Conservation (phyloP, 2,113 vertebrate genomes). For the Vanacampus margaritifer region DNA sequence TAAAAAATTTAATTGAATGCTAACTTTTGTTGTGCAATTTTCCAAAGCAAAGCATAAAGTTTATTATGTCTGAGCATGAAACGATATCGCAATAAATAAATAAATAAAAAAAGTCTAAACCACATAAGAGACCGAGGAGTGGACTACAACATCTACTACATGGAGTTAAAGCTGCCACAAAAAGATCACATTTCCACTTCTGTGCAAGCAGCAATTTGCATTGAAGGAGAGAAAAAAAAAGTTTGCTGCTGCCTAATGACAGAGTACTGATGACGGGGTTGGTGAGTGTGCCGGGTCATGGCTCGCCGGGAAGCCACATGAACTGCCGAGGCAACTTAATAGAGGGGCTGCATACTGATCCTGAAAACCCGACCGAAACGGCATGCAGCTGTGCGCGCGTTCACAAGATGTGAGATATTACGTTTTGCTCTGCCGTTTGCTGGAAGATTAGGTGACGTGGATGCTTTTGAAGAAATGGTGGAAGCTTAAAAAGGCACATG, state of each 20-base stretch:
- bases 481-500: neutral
- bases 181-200: constrained; percentile 12
- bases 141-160: neutral
- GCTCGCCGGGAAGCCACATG: constrained; percentile 58
- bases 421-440: neutral
- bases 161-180: neutral
- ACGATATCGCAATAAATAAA: neutral
- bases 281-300: constrained; percentile 27
- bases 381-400: neutral
- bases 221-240: constrained; percentile 31
- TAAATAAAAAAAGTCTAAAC: neutral
- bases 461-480: neutral
- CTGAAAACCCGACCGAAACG: neutral
- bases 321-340: constrained; percentile 45
- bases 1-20: neutral
- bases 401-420: neutral
- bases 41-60: neutral
- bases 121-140: neutral
- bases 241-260: constrained; percentile 66
- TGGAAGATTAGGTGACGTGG: neutral
- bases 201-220: constrained; percentile 1
- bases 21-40: neutral
- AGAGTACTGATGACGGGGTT: constrained; percentile 66
- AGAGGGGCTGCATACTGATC: constrained; percentile 50
- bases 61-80: neutral